A percentile compares a stretch with the other conserved stretches of the same genome.
phyloP scores from a whole-genome alignment of 2,888 invertebrate genomes.

The Pyrrhia umbra region DNA sequence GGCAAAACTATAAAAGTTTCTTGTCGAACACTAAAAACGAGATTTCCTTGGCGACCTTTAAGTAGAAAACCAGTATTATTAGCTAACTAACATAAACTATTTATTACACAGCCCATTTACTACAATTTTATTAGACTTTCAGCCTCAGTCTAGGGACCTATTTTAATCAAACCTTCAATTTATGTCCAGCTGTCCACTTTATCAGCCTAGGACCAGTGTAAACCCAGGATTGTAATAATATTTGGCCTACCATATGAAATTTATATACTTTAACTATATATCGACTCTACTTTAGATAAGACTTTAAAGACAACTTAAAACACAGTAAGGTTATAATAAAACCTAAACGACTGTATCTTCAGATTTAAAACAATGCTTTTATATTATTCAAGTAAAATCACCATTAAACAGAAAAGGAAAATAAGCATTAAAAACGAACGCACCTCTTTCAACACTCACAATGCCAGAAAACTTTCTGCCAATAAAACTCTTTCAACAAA shows the following conservation, averaged over 20 bases:
- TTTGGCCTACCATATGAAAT: slow-evolving; percentile 4
- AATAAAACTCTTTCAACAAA: slow-evolving; percentile 38
- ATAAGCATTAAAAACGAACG: slow-evolving; percentile 9
- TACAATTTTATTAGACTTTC: slow-evolving; percentile 31
- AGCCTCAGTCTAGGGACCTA: slow-evolving; percentile 7
- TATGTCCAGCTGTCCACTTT: slow-evolving; percentile 31
- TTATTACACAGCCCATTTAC: slow-evolving; percentile 24
- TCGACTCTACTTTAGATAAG: no score
- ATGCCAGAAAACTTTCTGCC: slow-evolving; percentile 20
- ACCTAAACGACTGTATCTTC: no score
- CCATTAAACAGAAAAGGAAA: neutral
- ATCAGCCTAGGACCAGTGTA: slow-evolving; percentile 5
- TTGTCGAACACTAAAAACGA: neutral
- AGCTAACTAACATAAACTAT: slow-evolving; percentile 15
- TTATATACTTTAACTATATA: no score
- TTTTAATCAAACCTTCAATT: slow-evolving; percentile 37
- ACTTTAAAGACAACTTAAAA: no score
- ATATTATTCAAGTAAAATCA: neutral
- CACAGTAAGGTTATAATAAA: no score
- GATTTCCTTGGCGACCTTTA: neutral
- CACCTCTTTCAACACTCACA: slow-evolving; percentile 4
- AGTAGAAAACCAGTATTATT: neutral
- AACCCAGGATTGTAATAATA: slow-evolving; percentile 18
- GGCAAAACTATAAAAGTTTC: neutral
- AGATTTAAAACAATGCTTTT: no score